phyloP scores from a whole-genome alignment of 1,140 invertebrate genomes.

The Camponotus floridanus region DNA sequence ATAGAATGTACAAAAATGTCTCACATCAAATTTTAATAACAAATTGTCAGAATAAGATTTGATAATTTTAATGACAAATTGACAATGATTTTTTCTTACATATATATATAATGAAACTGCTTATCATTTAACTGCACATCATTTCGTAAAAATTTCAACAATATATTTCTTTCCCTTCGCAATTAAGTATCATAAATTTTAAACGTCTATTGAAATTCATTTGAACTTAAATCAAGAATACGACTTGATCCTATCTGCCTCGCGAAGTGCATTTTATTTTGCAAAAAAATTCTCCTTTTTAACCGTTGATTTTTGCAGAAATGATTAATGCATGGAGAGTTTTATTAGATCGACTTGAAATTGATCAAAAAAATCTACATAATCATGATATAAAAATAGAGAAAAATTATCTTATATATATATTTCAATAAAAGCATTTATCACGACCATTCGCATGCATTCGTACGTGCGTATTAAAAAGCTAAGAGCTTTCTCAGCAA shows the following conservation, averaged over 20 bases:
- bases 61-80: neutral
- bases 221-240: neutral
- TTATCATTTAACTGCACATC: neutral
- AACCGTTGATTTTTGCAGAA: neutral
- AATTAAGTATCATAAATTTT: neutral
- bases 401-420: neutral
- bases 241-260: neutral
- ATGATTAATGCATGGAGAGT: neutral
- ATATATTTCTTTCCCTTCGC: neutral
- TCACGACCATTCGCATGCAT: neutral
- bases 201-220: neutral
- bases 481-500: slow-evolving; percentile 12
- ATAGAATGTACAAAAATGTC: neutral
- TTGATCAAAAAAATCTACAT: neutral
- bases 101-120: too few relatives aligned
- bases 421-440: neutral
- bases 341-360: neutral
- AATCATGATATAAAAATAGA: neutral
- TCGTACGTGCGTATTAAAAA: slow-evolving; percentile 4
- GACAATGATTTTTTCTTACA: too few relatives aligned
- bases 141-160: neutral
- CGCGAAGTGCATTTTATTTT: neutral
- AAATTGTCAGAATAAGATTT: neutral
- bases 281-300: neutral
- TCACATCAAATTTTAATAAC: neutral